These are phyloP conservation scores for Agapornis canus DNA, from an alignment of 2,797 vertebrate genomes.

Conservation along the genomic window DNA sequence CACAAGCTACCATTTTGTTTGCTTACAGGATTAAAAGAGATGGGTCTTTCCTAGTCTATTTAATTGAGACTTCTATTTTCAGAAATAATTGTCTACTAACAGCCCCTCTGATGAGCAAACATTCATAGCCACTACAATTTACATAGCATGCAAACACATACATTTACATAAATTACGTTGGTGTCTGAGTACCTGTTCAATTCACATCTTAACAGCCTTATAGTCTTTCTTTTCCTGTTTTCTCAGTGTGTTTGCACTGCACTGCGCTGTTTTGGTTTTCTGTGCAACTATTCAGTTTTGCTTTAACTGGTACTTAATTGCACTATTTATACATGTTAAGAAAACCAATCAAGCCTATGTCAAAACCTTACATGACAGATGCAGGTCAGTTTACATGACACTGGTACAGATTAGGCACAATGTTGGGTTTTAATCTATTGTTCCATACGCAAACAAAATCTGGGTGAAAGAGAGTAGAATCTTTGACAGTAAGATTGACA, in stretches of 20 bases:
- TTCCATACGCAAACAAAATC: not conserved
- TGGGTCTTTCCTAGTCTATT: not conserved
- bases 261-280: not conserved
- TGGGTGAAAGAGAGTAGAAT: not conserved
- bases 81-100: not conserved
- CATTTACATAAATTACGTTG: not conserved
- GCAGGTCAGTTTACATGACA: not conserved
- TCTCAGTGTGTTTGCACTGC: not conserved
- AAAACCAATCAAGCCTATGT: not conserved
- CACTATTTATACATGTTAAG: not conserved
- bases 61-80: not conserved
- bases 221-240: not conserved
- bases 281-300: not conserved
- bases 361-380: not conserved
- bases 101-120: not conserved
- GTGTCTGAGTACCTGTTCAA: not conserved
- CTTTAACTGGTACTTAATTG: not conserved
- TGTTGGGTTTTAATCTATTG: fast-evolving
- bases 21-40: not conserved
- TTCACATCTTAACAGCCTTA: not conserved
- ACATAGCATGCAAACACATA: not conserved
- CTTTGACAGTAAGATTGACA: not conserved
- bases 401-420: not conserved
- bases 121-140: not conserved
- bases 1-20: not conserved